Percentiles rank a stretch among this genome's conserved stretches.
These are phyloP conservation scores for Sinosuthora webbiana DNA, from an alignment of 2,113 vertebrate genomes.

Conservation along the genomic window DNA sequence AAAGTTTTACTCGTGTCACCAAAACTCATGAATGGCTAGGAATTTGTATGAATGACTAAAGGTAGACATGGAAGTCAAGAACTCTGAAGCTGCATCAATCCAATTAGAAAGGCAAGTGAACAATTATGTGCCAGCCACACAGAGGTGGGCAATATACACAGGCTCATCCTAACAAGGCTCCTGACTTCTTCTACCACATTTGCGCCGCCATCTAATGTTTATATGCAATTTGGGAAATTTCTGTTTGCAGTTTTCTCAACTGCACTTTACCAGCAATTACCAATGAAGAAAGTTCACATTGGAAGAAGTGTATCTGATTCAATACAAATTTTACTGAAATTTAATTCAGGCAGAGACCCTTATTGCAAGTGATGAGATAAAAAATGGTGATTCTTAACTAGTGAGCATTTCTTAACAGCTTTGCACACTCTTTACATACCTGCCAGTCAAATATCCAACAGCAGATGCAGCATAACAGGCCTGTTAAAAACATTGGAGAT, in stretches of 20 bases:
- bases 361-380: not conserved
- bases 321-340: not conserved
- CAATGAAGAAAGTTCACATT: not conserved
- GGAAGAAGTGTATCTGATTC: not conserved
- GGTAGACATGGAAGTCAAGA: not conserved
- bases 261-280: not conserved
- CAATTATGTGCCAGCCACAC: not conserved
- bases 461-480: slow-evolving; percentile 95
- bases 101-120: not conserved
- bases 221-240: not conserved
- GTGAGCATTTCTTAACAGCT: not conserved
- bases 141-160: not conserved
- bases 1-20: not conserved
- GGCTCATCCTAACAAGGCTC: not conserved
- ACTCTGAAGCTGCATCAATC: not conserved
- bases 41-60: not conserved
- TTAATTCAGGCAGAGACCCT: not conserved
- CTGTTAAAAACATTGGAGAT: slow-evolving; percentile 63
- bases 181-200: not conserved
- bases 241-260: not conserved
- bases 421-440: not conserved
- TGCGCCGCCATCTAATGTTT: not conserved
- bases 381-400: not conserved
- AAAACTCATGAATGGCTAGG: not conserved
- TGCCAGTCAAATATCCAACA: slow-evolving; percentile 91